Evolutionary conservation across 2,113 vertebrate species (phyloP), one percentile per base, ranked within the genome.

Genomic region (Pterocles gutturalis): DNA sequence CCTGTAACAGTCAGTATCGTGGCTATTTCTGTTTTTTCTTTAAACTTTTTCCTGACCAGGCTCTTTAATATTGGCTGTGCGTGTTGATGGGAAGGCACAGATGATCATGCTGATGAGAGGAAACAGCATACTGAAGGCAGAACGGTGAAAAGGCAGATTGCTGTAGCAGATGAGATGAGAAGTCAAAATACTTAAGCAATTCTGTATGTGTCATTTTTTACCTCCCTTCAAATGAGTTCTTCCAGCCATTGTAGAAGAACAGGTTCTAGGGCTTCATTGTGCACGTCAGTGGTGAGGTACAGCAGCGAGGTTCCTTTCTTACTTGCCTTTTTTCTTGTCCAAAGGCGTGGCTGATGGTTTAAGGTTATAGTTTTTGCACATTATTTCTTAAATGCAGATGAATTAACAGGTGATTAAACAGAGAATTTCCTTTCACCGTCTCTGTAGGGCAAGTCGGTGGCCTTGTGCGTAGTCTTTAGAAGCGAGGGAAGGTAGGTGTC

Each of bases 401-500:
- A 69, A 60, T n/a, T 65, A 71, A 33, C 17, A 72, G 24, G 16
- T n/a, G 41, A 5, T 25, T 62, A 21, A 77, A 73, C 17, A 58
- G 41, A 60, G 21, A 53, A 65, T 65, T 90, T 80, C 18, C 17
- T 76, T 87, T 83, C 18, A 19, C 9, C 2, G 3, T 33, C 20
- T 76, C 48, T 77, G n/a, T 43, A 33, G 13, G 28, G 9, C n/a
- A 45, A 60, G 25, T 43, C 46, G 12, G 3, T 54, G n/a, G 9
- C 54, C 15, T 11, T n/a, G 8, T 36, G 11, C 43, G 7, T 20
- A 19, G 25, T 17, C 17, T 87, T 13, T 28, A 25, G 41, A 61
- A 60, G 18, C 0, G 3, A 18, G 16, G n/a, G 36, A 45, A 34
- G 13, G 29, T 45, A 0, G 1, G 17, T 75, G 8, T 41, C 4